A percentile compares a stretch with the other conserved stretches of the same genome.
phyloP scores from a whole-genome alignment of 1,140 invertebrate genomes.

The Psix sp. region DNA sequence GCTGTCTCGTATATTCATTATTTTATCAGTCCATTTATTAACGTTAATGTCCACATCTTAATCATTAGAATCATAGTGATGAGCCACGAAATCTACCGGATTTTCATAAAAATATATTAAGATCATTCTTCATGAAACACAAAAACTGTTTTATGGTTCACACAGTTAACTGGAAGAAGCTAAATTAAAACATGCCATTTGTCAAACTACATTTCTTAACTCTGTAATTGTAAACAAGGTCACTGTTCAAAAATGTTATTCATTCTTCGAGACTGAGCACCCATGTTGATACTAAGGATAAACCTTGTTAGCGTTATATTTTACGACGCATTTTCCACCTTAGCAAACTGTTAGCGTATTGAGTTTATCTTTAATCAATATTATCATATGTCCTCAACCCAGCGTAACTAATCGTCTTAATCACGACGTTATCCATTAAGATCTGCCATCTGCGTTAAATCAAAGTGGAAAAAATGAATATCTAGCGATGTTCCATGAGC shows the following conservation, averaged over 20 bases:
- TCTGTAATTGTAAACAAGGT: no score
- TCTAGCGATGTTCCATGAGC: slow-evolving; percentile 15
- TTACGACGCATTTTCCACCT: slow-evolving; percentile 22
- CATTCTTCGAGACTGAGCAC: slow-evolving; percentile 11
- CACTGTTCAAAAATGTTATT: background rate
- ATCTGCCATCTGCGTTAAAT: slow-evolving; percentile 35
- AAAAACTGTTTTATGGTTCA: no score
- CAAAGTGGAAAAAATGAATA: slow-evolving; percentile 34
- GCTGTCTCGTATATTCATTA: slow-evolving; percentile 26
- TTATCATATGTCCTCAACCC: slow-evolving; percentile 34
- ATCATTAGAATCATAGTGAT: slow-evolving; percentile 1
- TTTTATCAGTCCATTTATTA: slow-evolving; percentile 37
- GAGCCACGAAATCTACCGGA: background rate
- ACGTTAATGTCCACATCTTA: background rate
- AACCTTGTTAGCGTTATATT: slow-evolving; percentile 31
- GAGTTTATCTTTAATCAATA: slow-evolving; percentile 44
- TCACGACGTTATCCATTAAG: slow-evolving; percentile 30
- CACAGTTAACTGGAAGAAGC: no score
- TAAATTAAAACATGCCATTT: no score
- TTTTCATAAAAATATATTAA: no score
- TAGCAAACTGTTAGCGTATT: slow-evolving; percentile 13
- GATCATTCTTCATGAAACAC: no score
- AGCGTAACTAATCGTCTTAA: slow-evolving; percentile 19
- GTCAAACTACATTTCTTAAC: no score
- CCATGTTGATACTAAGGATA: slow-evolving; percentile 17